Percentiles rank a stretch among this genome's conserved stretches.
Evolutionary conservation across 2,797 vertebrate genomes (phyloP).

Genomic region (Silurus aristotelis): DNA sequence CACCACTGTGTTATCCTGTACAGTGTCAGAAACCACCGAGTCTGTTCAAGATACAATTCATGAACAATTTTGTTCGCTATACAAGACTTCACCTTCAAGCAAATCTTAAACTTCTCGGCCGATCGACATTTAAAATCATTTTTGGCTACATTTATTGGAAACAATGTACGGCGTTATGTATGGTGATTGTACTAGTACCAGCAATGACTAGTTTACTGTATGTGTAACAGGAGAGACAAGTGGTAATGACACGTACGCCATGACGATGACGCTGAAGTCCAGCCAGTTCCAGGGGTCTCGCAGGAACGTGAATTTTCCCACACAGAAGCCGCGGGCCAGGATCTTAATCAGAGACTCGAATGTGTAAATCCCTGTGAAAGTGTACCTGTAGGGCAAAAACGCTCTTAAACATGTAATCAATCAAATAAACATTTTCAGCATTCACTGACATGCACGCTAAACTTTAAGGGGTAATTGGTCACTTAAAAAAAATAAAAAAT

Average conservation of each 20-base stretch:
- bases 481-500: background rate
- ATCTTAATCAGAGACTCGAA: conserved; percentile 98
- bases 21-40: background rate
- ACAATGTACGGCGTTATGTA: too few species aligned
- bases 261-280: conserved; percentile 97
- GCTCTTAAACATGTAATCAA: background rate
- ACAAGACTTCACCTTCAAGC: background rate
- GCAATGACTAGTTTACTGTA: background rate
- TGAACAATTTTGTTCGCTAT: background rate
- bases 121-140: background rate
- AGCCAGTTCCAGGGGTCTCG: conserved; percentile 99
- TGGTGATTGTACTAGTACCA: background rate
- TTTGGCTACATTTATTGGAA: too few species aligned
- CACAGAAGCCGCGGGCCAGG: conserved; percentile 94
- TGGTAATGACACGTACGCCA: conserved; percentile 90
- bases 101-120: background rate
- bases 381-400: conserved; percentile 79
- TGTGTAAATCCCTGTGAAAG: conserved; percentile 98
- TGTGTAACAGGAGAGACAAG: background rate
- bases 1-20: background rate
- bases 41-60: background rate
- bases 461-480: background rate
- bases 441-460: background rate
- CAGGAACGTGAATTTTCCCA: conserved; percentile 96
- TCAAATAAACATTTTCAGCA: conserved; percentile 9